Evolutionary conservation across 1,140 invertebrate species (phyloP), one percentile per base, ranked within the genome.

Genomic region (Drosophila mauritiana): DNA sequence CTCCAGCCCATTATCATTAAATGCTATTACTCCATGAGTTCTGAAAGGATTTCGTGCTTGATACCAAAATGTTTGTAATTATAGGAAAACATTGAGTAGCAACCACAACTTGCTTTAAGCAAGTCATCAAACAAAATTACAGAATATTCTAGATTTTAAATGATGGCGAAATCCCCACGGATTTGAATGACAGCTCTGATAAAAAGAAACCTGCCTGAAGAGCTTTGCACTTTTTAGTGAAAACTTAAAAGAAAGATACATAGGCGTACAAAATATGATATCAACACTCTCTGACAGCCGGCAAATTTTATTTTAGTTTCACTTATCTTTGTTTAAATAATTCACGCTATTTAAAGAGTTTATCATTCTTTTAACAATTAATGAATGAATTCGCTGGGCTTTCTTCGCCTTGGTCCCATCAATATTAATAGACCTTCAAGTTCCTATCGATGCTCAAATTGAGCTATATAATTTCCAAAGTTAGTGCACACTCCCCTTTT

Each of bases 401-500:
- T 20, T 52, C 51, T 43, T 25, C 6, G 20, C 25, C 0, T 34
- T 10, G 10, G 17, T 36, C 17, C 48, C 67, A 68, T 37, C 46
- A 68, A 68, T 68, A 70, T 69, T 69, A 68, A 69, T 40, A 70
- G n/a, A 27, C 59, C 27, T 65, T 65, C 46, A n/a, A 17, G 11
- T 52, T 65, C 4, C 12, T 11, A 65, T 68, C 46, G 20, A 65
- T 62, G 48, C 34, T 37, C 36, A 62, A 34, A 61, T 61, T 63
- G 55, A 39, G n/a, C 17, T 11, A 25, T 25, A 51, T 39, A 17
- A n/a, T 58, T 74, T 42, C 37, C 59, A 25, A 12, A 57, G 57
- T 40, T 40, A 80, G 55, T 25, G 42, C 22, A 59, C 43, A 59
- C 43, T 49, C 36, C 15, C n/a, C 15, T 12, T 3, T 46, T 56